Evolutionary conservation across 2,113 vertebrate genomes (phyloP), one percentile per base, ranked within the genome.

Genomic region (Thinocorus orbignyianus): DNA sequence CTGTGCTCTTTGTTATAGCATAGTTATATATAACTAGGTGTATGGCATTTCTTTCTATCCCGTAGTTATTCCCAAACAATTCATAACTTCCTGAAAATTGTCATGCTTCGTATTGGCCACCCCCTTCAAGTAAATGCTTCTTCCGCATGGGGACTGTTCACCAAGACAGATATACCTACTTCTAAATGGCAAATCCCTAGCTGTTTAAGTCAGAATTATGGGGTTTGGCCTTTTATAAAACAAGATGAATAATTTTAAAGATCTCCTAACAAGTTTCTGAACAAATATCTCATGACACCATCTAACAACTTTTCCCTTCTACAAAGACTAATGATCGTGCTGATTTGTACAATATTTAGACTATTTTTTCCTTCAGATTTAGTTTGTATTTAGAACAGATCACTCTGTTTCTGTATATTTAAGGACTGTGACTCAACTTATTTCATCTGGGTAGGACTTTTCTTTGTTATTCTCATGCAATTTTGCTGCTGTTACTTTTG

Each of bases 371-470:
- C 80, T 92, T 82, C 79, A 72, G 37, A 48, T 57, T 51, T 57
- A 85, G 57, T 80, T 61, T 80, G 52, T 82, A 76, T 90, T 84
- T 89, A 76, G 95, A 86, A 89, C 60, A 86, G 28, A 68, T 84
- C 30, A 68, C 82, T 72, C 77, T 85, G 64, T 87, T 92, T 89
- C 73, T 93, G 69, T 70, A 79, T 91, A 87, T 68, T 95, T 95
- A 91, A 87, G 89, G 49, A 81, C 16, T n/a, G 13, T 91, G 61
- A 96, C 52, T 95, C 91, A 92, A 89, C 65, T 18, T 60, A 81
- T 91, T 95, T 89, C 13, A 87, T 81, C 73, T 81, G 57, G 22
- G 60, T 61, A 25, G 58, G 44, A 8, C 15, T 33, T 52, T 31
- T 57, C 74, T 33, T 79, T 65, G 13, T 76, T 87, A 70, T 88